Conservation (phyloP, 2,888 invertebrate species). For the Peribatodes rhomboidaria region DNA sequence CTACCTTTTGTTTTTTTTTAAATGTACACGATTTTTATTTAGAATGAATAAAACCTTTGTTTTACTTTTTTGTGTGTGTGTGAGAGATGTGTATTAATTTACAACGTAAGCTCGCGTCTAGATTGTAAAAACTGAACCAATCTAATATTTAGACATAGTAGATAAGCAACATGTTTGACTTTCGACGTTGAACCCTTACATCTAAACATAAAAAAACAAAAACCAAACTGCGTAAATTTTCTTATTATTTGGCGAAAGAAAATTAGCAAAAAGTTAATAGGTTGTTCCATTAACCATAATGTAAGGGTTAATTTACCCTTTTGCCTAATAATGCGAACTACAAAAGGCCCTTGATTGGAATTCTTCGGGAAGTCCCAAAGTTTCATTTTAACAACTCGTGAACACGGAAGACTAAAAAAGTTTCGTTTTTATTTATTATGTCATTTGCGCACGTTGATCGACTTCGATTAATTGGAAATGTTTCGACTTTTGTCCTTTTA, state of each 20-base stretch:
- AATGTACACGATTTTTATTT: too few relatives aligned
- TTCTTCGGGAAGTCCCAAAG: conserved; percentile 55
- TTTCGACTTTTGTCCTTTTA: conserved; percentile 14
- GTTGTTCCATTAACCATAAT: conserved; percentile 34
- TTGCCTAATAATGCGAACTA: conserved; percentile 44
- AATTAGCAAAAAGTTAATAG: conserved; percentile 22
- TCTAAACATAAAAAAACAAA: not conserved
- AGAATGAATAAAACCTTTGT: too few relatives aligned
- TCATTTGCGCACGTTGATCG: conserved; percentile 32
- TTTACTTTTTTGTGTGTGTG: too few relatives aligned
- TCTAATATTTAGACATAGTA: too few relatives aligned
- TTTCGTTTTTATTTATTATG: conserved; percentile 44
- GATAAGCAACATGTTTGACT: not conserved
- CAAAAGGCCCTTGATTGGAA: conserved; percentile 60
- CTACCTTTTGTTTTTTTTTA: too few relatives aligned
- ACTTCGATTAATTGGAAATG: conserved; percentile 31
- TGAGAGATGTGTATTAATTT: too few relatives aligned
- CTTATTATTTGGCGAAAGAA: conserved; percentile 12
- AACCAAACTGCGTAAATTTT: not conserved
- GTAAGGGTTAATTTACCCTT: conserved; percentile 39
- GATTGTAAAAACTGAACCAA: too few relatives aligned
- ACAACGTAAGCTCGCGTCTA: too few relatives aligned
- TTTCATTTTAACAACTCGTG: conserved; percentile 49
- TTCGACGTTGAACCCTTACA: not conserved
- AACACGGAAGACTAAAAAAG: conserved; percentile 36